phyloP scores from a whole-genome alignment of 2,888 invertebrate species.

The Sussaba pulchella region DNA sequence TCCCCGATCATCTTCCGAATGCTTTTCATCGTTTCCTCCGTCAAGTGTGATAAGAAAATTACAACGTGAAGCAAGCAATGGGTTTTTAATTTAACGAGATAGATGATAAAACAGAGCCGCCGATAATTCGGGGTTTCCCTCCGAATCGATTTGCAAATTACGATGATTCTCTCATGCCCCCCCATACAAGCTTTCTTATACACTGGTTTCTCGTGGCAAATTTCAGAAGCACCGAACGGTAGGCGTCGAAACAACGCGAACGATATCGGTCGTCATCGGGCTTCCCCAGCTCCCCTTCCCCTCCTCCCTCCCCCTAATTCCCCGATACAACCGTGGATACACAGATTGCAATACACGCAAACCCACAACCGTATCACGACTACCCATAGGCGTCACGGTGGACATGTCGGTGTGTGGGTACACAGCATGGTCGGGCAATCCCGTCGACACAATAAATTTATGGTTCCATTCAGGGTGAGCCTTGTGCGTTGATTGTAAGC shows the following conservation, averaged over 20 bases:
- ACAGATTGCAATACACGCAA: not conserved
- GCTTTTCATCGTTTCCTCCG: too few species aligned
- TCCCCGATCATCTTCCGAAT: too few species aligned
- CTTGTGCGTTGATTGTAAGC: constrained; percentile 13
- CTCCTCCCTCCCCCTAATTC: constrained; percentile 7
- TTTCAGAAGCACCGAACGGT: constrained; percentile 12
- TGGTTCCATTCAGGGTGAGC: constrained; percentile 72
- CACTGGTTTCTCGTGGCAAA: not conserved
- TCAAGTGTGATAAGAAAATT: too few species aligned
- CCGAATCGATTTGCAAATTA: constrained; percentile 20
- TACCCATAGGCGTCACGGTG: not conserved
- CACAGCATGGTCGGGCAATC: constrained; percentile 66
- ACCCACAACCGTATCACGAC: not conserved
- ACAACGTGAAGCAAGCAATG: not conserved
- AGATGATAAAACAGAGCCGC: not conserved
- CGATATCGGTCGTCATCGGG: constrained; percentile 30
- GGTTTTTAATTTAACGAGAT: constrained; percentile 5
- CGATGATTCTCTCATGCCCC: constrained; percentile 22
- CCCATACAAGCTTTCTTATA: not conserved
- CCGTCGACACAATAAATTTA: constrained; percentile 78
- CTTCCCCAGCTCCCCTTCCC: constrained; percentile 5
- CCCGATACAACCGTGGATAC: not conserved
- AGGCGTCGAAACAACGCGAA: constrained; percentile 38
- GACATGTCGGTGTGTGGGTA: constrained; percentile 11
- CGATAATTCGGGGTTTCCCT: not conserved